phyloP scores from a whole-genome alignment of 2,113 vertebrate genomes.

The Apaloderma vittatum region DNA sequence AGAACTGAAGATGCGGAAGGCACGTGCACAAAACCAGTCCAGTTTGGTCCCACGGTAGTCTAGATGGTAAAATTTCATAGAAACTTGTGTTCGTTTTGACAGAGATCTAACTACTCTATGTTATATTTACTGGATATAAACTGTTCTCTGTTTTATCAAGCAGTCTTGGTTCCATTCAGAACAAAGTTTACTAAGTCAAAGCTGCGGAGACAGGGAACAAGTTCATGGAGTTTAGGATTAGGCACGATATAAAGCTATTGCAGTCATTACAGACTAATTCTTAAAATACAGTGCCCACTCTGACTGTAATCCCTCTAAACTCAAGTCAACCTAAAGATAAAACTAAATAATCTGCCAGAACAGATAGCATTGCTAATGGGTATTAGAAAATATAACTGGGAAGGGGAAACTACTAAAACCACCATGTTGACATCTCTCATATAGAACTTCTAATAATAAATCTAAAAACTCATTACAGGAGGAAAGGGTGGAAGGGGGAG shows the following conservation, averaged over 20 bases:
- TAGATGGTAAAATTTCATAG: background rate
- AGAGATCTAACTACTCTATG: background rate
- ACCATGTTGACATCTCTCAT: background rate
- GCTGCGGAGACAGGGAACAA: background rate
- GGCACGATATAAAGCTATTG: background rate
- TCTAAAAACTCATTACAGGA: background rate
- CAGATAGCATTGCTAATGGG: background rate
- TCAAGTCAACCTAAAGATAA: background rate
- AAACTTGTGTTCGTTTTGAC: background rate
- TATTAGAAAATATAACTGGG: background rate
- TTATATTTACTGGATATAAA: background rate
- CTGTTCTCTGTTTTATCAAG: background rate
- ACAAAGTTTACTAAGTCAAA: background rate
- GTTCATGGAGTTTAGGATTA: background rate
- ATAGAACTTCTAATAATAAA: background rate
- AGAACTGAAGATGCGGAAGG: background rate
- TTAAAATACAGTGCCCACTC: background rate
- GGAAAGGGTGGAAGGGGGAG: accelerated
- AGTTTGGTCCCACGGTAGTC: background rate
- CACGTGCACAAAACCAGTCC: background rate
- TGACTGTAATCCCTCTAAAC: slow-evolving; percentile 1
- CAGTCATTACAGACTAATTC: background rate
- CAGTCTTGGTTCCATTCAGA: background rate
- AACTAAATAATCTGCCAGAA: background rate
- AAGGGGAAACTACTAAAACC: accelerated